A percentile compares a stretch with the other conserved stretches of the same genome.
These are phyloP conservation scores for Macrotis lagotis DNA, from an alignment of 2,113 vertebrate genomes.

Conservation along the genomic window DNA sequence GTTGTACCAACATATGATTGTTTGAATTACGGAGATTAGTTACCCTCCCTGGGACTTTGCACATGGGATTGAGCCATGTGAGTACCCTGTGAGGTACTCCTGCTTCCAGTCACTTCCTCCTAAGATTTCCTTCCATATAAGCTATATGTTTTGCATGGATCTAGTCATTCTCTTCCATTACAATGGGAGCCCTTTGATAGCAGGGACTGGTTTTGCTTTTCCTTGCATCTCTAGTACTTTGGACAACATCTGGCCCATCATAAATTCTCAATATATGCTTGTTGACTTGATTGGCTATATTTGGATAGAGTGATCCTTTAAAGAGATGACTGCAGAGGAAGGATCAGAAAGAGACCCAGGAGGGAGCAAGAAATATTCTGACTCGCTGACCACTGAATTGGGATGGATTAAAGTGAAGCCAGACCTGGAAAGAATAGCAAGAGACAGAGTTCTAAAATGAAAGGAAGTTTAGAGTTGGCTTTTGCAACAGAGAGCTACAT, in stretches of 20 bases:
- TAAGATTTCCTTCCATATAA: too few relatives aligned
- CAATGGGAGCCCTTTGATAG: background rate
- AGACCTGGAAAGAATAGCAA: too few relatives aligned
- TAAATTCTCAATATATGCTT: accelerated
- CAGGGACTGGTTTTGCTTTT: background rate
- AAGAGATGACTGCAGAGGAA: background rate
- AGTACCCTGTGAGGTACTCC: too few relatives aligned
- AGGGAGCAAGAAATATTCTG: background rate
- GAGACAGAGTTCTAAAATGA: too few relatives aligned
- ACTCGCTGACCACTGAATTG: background rate
- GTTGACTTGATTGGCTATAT: background rate
- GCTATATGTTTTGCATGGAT: background rate
- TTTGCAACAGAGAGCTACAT: background rate
- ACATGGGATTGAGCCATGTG: too few relatives aligned
- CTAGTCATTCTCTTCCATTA: too few relatives aligned
- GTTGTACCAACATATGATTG: too few relatives aligned
- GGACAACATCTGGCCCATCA: background rate
- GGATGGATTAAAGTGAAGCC: background rate
- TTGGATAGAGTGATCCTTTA: background rate
- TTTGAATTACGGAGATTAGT: too few relatives aligned
- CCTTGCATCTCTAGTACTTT: too few relatives aligned
- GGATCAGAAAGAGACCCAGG: background rate
- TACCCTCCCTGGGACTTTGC: too few relatives aligned
- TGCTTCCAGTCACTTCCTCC: too few relatives aligned
- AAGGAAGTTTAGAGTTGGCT: background rate